These are phyloP conservation scores for Dipodomys spectabilis DNA, from an alignment of 2,113 vertebrate species.

Conservation along the genomic window DNA sequence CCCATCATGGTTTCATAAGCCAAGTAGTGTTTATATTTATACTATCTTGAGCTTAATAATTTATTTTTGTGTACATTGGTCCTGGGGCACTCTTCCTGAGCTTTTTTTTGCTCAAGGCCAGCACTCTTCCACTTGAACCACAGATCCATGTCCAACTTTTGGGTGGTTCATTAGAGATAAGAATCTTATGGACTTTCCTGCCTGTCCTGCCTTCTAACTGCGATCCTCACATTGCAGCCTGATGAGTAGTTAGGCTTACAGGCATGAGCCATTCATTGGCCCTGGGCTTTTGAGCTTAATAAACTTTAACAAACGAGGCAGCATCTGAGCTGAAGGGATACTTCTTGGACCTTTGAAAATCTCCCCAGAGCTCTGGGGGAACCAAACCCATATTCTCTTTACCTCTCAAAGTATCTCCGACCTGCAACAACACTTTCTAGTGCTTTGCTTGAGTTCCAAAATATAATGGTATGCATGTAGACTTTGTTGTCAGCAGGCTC, in stretches of 20 bases:
- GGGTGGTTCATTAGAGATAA: no score
- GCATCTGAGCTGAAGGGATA: neutral
- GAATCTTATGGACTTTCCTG: no score
- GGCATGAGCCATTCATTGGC: no score
- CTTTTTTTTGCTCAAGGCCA: no score
- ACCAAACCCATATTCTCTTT: neutral
- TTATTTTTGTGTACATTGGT: no score
- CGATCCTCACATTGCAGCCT: no score
- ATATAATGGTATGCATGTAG: neutral
- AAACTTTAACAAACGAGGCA: neutral
- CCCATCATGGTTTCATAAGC: neutral
- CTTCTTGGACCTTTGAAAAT: neutral
- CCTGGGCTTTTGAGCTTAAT: neutral
- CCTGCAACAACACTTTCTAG: neutral
- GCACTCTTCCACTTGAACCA: no score
- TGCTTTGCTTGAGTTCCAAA: neutral
- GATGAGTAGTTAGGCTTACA: no score
- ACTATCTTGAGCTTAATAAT: neutral
- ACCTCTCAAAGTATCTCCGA: neutral
- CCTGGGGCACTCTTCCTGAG: no score
- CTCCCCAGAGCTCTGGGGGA: neutral
- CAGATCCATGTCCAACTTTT: no score
- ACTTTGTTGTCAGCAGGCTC: neutral
- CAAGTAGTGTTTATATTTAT: neutral
- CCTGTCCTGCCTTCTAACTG: no score